Conservation (phyloP, 2,113 vertebrate species). For the Cinclus mexicanus region DNA sequence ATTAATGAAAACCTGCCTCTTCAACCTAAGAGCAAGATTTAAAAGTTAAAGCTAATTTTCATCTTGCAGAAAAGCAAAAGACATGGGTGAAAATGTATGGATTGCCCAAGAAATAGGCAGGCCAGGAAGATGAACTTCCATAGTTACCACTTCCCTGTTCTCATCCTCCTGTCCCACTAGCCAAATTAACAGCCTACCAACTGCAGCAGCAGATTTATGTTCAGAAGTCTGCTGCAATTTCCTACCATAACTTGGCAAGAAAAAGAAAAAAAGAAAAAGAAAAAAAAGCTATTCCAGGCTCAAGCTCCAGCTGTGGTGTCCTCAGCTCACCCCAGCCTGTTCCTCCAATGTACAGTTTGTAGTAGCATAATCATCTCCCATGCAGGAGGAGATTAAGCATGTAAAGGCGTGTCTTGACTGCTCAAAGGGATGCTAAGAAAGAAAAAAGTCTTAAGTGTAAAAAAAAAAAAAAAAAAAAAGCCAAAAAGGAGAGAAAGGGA, state of each 20-base stretch:
- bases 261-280: neutral
- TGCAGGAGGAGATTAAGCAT: neutral
- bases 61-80: neutral
- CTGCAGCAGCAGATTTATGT: neutral
- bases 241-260: neutral
- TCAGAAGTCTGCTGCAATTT: neutral
- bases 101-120: neutral
- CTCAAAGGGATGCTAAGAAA: neutral
- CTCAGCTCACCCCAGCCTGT: neutral
- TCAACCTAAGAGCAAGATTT: neutral
- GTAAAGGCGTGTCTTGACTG: neutral
- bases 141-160: neutral
- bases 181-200: neutral
- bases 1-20: neutral
- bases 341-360: neutral
- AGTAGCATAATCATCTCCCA: neutral
- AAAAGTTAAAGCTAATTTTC: neutral
- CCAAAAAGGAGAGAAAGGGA: too few relatives aligned
- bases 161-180: neutral
- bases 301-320: neutral
- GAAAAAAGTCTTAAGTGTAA: too few relatives aligned
- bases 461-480: rapidly evolving
- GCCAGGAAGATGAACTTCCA: neutral
- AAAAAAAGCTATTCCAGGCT: neutral
- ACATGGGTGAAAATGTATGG: neutral